A percentile compares a stretch with the other conserved stretches of the same genome.
Conservation (phyloP, 1,140 invertebrate species). For the Euura lappo region DNA sequence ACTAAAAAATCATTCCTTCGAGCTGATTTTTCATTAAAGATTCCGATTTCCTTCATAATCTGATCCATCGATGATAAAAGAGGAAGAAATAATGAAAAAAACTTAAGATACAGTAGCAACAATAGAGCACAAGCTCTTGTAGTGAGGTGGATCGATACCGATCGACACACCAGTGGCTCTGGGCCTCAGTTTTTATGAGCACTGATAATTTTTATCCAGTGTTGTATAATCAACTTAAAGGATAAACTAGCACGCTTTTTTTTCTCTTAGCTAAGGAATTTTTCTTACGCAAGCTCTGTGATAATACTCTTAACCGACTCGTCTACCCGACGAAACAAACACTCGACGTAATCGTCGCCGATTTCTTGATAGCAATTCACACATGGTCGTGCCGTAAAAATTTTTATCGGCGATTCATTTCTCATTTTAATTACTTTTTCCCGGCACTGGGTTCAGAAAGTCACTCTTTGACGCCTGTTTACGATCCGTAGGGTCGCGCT, state of each 20-base stretch:
- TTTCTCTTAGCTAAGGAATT: background rate
- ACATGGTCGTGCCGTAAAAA: too few species aligned
- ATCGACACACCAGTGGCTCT: background rate
- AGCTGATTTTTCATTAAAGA: too few species aligned
- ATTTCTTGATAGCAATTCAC: background rate
- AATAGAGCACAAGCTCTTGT: too few species aligned
- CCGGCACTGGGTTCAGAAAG: too few species aligned
- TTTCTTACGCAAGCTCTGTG: background rate
- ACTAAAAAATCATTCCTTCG: too few species aligned
- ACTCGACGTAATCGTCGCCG: background rate
- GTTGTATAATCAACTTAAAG: background rate
- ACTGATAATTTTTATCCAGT: background rate
- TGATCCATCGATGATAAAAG: too few species aligned
- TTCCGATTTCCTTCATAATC: too few species aligned
- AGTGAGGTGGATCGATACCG: background rate
- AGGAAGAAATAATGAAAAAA: too few species aligned
- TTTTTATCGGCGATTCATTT: too few species aligned
- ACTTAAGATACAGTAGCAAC: background rate
- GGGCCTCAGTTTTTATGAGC: background rate
- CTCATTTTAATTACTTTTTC: too few species aligned
- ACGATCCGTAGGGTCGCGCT: too few species aligned
- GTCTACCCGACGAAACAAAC: background rate
- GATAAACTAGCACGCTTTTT: background rate
- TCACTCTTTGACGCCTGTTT: too few species aligned
- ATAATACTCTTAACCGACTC: background rate